Conservation (phyloP, 92 coral and sea anemone genomes). For the Desmophyllum pertusum region DNA sequence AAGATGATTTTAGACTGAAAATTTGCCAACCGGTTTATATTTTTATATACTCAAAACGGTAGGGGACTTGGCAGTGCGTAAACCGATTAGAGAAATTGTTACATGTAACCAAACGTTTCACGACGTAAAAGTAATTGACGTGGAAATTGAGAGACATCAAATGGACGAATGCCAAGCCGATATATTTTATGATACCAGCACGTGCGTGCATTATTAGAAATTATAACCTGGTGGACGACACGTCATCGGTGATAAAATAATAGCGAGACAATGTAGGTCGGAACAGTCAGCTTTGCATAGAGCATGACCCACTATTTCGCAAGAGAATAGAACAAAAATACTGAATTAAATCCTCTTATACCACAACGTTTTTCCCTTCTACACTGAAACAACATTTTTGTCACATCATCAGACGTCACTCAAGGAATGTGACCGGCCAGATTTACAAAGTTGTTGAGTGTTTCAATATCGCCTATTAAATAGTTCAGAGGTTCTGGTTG, state of each 20-base stretch:
- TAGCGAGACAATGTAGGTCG: not conserved
- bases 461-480: not conserved
- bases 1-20: not conserved
- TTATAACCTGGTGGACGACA: not conserved
- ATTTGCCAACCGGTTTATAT: not conserved
- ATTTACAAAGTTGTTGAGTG: not conserved
- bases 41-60: not conserved
- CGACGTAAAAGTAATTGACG: not conserved
- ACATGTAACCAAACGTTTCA: not conserved
- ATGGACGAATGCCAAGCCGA: not conserved
- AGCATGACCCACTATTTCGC: not conserved
- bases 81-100: not conserved
- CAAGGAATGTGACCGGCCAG: not conserved
- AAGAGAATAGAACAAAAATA: not conserved
- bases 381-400: not conserved
- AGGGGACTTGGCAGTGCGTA: not conserved
- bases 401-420: not conserved
- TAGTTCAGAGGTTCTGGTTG: not conserved
- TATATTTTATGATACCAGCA: not conserved
- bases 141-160: slow-evolving; percentile 1
- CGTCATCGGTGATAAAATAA: not conserved
- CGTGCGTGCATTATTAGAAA: not conserved
- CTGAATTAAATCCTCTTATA: not conserved
- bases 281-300: not conserved
- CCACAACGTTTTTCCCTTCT: not conserved